Evolutionary conservation across 2,888 invertebrate genomes (phyloP).

Genomic region (Bellardia pandia): DNA sequence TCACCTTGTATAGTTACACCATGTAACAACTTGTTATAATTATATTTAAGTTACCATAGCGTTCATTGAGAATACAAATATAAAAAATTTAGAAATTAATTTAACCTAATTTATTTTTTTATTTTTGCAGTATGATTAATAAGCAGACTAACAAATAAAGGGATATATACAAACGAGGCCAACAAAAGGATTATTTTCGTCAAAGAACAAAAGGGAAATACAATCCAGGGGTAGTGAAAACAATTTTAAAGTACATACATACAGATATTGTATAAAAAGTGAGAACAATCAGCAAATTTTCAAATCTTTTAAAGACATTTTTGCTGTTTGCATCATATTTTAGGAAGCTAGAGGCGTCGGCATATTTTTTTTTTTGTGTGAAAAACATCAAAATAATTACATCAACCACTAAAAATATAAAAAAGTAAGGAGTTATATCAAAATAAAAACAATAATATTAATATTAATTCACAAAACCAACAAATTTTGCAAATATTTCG

Average conservation of each 20-base stretch:
- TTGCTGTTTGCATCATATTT: constrained; percentile 42
- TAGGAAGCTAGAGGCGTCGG: background rate
- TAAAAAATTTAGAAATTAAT: background rate
- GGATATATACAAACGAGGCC: constrained; percentile 53
- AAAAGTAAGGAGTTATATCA: constrained; percentile 35
- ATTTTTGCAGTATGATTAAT: constrained; percentile 61
- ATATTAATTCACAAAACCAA: constrained; percentile 52
- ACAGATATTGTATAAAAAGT: constrained; percentile 25
- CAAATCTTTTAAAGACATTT: constrained; percentile 34
- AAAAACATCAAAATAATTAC: constrained; percentile 32
- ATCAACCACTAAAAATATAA: constrained; percentile 17
- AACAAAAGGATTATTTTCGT: constrained; percentile 58
- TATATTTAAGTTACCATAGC: constrained; percentile 17
- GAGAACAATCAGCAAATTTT: constrained; percentile 40
- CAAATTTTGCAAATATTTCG: constrained; percentile 68
- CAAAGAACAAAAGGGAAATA: constrained; percentile 47
- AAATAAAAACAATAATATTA: constrained; percentile 55
- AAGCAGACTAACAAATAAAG: constrained; percentile 58
- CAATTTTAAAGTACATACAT: background rate
- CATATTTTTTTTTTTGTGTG: constrained; percentile 33
- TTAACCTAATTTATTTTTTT: constrained; percentile 9
- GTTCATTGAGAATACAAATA: constrained; percentile 26
- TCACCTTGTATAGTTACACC: too few relatives aligned
- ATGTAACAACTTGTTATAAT: background rate
- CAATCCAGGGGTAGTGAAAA: constrained; percentile 29